Evolutionary conservation across 30 jellyfish, hydroid and myxozoan species (phyloP).

Genomic region (Hydractinia symbiolongicarpus): DNA sequence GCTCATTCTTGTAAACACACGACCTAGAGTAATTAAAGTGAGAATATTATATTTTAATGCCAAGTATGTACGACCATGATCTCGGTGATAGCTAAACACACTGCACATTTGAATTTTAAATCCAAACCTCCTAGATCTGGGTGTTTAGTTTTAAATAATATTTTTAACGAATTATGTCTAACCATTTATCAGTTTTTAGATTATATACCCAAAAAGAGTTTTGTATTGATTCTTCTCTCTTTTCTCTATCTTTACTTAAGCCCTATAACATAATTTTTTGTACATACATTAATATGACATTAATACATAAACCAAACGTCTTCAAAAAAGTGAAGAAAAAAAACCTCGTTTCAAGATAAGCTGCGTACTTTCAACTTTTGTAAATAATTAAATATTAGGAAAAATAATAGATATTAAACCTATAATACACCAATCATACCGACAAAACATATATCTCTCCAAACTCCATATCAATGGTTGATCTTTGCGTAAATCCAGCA

Average conservation of each 20-base stretch:
- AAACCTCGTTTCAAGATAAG: no score
- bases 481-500: conserved; percentile 83
- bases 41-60: not conserved
- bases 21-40: conserved; percentile 43
- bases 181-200: conserved; percentile 66
- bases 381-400: no score
- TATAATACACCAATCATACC: conserved; percentile 27
- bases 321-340: no score
- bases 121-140: no score
- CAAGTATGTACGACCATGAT: not conserved
- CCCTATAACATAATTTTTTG: conserved; percentile 43
- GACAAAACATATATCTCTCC: conserved; percentile 68
- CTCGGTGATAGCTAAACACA: no score
- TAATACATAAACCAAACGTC: no score
- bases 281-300: no score
- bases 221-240: conserved; percentile 74
- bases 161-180: not conserved
- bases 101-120: no score
- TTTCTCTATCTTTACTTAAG: conserved; percentile 69
- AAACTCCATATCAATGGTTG: conserved; percentile 64
- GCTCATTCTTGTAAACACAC: conserved; percentile 76
- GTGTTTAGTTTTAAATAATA: no score
- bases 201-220: conserved; percentile 79
- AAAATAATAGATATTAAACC: no score
- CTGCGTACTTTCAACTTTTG: no score